Conservation (phyloP, 53 echinoderm and acorn worm genomes). For the Pentamera pediparva region DNA sequence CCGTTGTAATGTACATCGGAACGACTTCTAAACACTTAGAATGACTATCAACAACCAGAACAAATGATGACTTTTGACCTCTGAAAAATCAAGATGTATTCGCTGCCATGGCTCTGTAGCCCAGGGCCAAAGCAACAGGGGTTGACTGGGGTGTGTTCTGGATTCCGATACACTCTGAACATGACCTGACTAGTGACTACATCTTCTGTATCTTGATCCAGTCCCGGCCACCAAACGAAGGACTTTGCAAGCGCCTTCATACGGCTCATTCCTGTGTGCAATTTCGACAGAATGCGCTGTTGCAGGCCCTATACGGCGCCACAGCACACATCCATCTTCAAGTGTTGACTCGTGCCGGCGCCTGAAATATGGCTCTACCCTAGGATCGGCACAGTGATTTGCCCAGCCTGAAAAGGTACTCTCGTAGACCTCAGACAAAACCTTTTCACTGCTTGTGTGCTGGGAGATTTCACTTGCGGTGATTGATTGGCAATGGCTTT, state of each 20-base stretch:
- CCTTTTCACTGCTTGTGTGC: background rate
- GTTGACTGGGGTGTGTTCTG: background rate
- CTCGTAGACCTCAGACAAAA: background rate
- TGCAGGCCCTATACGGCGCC: background rate
- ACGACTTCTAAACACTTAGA: slow-evolving; percentile 3
- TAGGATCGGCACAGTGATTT: background rate
- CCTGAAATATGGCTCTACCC: background rate
- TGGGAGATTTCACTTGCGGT: background rate
- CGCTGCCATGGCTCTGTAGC: slow-evolving; percentile 4
- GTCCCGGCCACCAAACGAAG: background rate
- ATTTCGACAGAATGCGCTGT: background rate
- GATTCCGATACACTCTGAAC: background rate
- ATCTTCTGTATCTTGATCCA: background rate
- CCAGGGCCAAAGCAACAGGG: slow-evolving; percentile 1
- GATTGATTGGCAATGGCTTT: background rate
- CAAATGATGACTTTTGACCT: background rate
- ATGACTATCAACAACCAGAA: slow-evolving; percentile 16
- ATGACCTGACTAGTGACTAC: background rate
- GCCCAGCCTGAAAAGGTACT: background rate
- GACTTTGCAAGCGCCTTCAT: slow-evolving; percentile 3
- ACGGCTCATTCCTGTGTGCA: background rate
- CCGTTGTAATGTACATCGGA: background rate
- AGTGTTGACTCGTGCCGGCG: background rate
- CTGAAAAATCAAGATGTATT: slow-evolving; percentile 10
- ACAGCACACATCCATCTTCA: background rate